Percentiles rank a stretch among this genome's conserved stretches.
These are phyloP conservation scores for Ifrita kowaldi DNA, from an alignment of 2,113 vertebrate genomes.

Conservation along the genomic window DNA sequence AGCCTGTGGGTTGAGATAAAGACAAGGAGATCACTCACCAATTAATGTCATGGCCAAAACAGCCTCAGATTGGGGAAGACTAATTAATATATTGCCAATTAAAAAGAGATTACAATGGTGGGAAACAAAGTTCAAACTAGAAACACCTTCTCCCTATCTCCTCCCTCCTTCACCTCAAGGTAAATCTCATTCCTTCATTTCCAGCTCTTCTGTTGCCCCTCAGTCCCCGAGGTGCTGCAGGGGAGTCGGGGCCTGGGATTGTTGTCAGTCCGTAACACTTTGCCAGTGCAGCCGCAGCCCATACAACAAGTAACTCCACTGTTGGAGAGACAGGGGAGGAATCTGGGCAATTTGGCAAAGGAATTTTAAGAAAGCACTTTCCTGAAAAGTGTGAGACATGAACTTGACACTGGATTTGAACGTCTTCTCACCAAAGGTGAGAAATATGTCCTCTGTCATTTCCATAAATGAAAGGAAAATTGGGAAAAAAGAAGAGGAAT, in stretches of 20 bases:
- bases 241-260: rapidly evolving
- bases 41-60: neutral
- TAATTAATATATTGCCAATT: neutral
- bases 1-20: rapidly evolving
- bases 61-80: neutral
- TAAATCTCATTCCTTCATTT: neutral
- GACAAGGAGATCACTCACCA: neutral
- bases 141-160: rapidly evolving
- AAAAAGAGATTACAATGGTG: neutral
- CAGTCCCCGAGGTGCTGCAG: too few relatives aligned
- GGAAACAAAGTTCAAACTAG: neutral
- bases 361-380: neutral
- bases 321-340: neutral
- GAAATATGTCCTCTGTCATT: neutral
- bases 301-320: neutral
- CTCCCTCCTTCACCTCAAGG: neutral
- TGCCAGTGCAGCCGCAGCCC: neutral
- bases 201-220: neutral
- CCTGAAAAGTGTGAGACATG: neutral
- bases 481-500: neutral
- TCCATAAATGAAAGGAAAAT: neutral
- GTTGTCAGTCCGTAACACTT: neutral
- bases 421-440: neutral
- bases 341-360: neutral
- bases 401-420: neutral